Evolutionary conservation across 2,797 vertebrate species (phyloP).

Genomic region (Octomys mimax): DNA sequence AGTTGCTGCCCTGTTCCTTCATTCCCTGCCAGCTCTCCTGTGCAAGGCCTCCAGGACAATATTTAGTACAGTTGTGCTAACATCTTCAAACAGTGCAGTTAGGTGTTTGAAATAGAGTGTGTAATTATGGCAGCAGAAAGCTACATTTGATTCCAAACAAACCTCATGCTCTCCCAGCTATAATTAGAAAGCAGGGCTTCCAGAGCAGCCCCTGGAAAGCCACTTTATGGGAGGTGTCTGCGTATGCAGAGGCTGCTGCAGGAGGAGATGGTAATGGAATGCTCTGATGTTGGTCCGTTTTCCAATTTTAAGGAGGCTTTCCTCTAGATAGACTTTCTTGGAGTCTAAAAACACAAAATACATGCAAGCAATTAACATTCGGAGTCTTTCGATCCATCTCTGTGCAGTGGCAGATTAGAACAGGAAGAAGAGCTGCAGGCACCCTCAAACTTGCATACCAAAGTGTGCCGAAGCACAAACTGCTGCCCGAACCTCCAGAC

Average conservation of each 20-base stretch:
- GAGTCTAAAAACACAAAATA: conserved; percentile 33
- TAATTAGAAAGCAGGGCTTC: conserved; percentile 75
- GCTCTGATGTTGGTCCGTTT: background rate
- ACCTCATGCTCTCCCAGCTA: conserved; percentile 54
- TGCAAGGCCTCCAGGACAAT: background rate
- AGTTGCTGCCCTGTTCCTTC: conserved; percentile 1
- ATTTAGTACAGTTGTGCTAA: conserved; percentile 45
- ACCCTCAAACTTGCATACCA: background rate
- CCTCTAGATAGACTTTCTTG: background rate
- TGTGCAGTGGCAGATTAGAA: conserved; percentile 50
- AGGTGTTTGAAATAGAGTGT: conserved; percentile 80
- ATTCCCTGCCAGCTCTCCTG: background rate
- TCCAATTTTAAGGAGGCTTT: background rate
- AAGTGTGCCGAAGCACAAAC: background rate
- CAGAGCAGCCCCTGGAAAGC: conserved; percentile 61
- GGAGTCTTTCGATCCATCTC: conserved; percentile 21
- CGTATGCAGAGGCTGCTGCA: conserved; percentile 32
- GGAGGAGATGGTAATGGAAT: background rate
- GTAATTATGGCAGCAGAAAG: conserved; percentile 72
- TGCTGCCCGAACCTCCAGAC: background rate
- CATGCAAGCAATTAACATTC: background rate
- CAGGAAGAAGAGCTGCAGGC: conserved; percentile 46
- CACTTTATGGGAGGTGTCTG: conserved; percentile 46
- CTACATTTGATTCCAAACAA: conserved; percentile 73
- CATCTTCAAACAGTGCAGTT: conserved; percentile 70